phyloP scores from a whole-genome alignment of 1,140 invertebrate species.

The Drosophila pectinifera region DNA sequence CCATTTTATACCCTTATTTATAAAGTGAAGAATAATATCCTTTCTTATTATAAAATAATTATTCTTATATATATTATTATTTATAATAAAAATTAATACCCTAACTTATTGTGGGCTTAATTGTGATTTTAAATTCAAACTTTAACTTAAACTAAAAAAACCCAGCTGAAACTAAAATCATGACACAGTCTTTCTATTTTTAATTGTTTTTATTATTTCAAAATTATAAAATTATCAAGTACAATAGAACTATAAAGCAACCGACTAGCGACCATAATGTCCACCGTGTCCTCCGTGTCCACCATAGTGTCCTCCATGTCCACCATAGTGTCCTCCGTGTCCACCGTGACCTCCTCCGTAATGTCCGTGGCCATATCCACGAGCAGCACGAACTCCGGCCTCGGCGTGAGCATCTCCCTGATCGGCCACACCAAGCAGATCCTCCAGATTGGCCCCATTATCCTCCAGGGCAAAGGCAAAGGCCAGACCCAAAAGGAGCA shows the following conservation, averaged over 20 bases:
- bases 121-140: background rate
- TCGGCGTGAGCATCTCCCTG: constrained; percentile 51
- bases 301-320: constrained; percentile 1
- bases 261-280: constrained; percentile 13
- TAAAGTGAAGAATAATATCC: too few species aligned
- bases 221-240: background rate
- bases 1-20: too few species aligned
- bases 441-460: constrained; percentile 7
- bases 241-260: background rate
- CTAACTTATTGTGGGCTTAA: too few species aligned
- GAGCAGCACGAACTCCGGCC: constrained; percentile 25
- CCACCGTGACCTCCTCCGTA: constrained; percentile 14
- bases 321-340: constrained; percentile 3
- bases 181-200: background rate
- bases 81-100: too few species aligned
- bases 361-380: constrained; percentile 21
- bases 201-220: background rate
- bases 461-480: constrained; percentile 20
- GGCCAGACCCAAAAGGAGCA: constrained; percentile 37
- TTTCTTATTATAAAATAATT: too few species aligned
- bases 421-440: constrained; percentile 51
- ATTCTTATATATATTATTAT: too few species aligned
- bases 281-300: constrained; percentile 3
- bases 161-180: too few species aligned
- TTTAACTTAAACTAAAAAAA: too few species aligned